Base-by-base conservation (phyloP, 2,113 vertebrate genomes). In the Platichthys stellatus region DNA sequence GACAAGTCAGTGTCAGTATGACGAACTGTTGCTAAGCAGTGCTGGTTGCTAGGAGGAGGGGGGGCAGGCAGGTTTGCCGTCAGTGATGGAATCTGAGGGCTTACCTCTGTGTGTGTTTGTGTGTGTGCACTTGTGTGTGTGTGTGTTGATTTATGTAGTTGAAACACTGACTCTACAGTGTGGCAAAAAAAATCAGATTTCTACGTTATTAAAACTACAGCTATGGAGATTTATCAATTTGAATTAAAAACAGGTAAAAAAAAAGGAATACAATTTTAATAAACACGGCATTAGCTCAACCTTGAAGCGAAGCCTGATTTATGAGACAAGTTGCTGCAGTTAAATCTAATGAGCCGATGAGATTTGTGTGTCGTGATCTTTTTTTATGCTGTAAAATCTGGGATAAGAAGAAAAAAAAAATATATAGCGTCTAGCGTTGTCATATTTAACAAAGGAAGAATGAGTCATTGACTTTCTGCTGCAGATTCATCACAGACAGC, bases 1-100 rank as follows among this genome's bases (percentile, higher is more conserved):
- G 74, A 31, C 54, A 59, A 83, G 71, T 82, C 74, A 71, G 76
- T 84, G 85, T 90, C 74, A 8, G 81, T 83, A 87, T 89, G 89
- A 92, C 73, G 86, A 91, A 89, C 83, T 70, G 93, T 94, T 94
- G 93, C 93, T 94, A 93, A 91, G 93, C 92, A 89, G 83, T 85
- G 80, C 72, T 76, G 88, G 91, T 94, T 93, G 93, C 91, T 93
- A 92, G 86, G 90, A 69, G 74, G 60, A n/a, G 68, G 63, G 53
- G 26, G 53, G 69, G 31, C 6, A 7, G 81, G 69, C 85, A 85
- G 86, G 86, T 87, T 84, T 83, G 81, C 72, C 75, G 71, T 82
- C 18, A 82, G 79, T 84, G 83, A 84, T 88, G 84, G 81, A 86
- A 86, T 90, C 79, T 88, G 79, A 87, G 86, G 89, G 82, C 54